A percentile compares a stretch with the other conserved stretches of the same genome.
Conservation (phyloP, 2,113 vertebrate genomes). For the Rynchops niger region DNA sequence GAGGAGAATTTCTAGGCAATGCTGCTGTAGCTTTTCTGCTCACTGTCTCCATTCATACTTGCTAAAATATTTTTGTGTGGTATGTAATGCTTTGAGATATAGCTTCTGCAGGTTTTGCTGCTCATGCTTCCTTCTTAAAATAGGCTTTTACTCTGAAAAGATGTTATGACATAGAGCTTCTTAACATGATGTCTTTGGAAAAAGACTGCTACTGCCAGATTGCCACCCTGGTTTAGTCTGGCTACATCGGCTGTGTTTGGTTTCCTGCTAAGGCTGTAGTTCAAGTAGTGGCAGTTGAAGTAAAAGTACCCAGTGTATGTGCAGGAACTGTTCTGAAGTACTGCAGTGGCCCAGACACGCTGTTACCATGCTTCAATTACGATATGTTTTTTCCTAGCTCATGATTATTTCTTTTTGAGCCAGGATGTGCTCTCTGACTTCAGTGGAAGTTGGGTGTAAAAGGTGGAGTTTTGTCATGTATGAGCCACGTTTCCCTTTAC, state of each 20-base stretch:
- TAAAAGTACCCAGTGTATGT: not conserved
- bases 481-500: not conserved
- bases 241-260: not conserved
- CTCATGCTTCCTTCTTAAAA: not conserved
- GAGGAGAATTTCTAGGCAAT: not conserved
- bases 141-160: not conserved
- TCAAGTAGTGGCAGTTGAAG: not conserved
- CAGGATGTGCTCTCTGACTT: not conserved
- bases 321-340: not conserved
- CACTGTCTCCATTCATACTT: not conserved
- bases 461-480: not conserved
- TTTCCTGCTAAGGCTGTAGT: not conserved
- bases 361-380: not conserved
- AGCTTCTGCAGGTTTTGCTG: slow-evolving; percentile 11
- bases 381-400: not conserved
- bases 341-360: not conserved
- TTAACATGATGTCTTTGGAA: not conserved
- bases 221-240: not conserved
- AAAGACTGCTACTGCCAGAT: not conserved
- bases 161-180: not conserved
- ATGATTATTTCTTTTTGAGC: not conserved
- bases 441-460: not conserved
- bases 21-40: not conserved
- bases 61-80: not conserved
- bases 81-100: not conserved